These are phyloP conservation scores for Xiphorhynchus elegans DNA, from an alignment of 2,113 vertebrate species.

Conservation along the genomic window DNA sequence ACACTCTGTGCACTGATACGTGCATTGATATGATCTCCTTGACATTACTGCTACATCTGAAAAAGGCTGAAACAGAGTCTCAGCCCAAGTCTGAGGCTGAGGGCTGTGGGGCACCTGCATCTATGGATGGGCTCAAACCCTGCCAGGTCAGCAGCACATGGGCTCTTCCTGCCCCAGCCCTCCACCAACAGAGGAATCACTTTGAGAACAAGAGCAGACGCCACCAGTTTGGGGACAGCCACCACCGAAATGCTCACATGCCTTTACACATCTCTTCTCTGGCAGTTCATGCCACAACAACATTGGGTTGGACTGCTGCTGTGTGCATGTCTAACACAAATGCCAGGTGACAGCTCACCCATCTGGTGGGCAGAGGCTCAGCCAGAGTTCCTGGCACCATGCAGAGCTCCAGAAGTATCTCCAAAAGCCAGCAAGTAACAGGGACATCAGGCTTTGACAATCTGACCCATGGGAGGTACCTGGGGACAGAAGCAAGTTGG, in stretches of 20 bases:
- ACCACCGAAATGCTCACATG: fast-evolving
- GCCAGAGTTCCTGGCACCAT: fast-evolving
- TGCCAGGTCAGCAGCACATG: fast-evolving
- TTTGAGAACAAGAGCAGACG: background rate
- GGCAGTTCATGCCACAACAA: too few relatives aligned
- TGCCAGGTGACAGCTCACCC: background rate
- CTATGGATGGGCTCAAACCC: background rate
- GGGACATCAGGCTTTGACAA: background rate
- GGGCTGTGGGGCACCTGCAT: background rate
- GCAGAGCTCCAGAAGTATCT: fast-evolving
- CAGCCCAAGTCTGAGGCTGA: background rate
- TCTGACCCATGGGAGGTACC: background rate
- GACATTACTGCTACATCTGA: fast-evolving
- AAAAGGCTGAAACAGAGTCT: background rate
- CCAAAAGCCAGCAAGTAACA: fast-evolving
- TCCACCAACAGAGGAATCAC: fast-evolving
- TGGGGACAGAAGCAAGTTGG: background rate
- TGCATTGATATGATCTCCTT: background rate
- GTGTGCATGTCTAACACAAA: fast-evolving
- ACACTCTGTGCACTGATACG: fast-evolving
- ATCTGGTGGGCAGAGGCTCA: background rate
- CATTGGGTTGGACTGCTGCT: background rate
- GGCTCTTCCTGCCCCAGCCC: background rate
- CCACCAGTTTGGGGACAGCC: background rate
- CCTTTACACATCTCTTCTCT: background rate